A percentile compares a stretch with the other conserved stretches of the same genome.
Evolutionary conservation across 2,797 vertebrate species (phyloP).

Genomic region (Siniperca obscura): DNA sequence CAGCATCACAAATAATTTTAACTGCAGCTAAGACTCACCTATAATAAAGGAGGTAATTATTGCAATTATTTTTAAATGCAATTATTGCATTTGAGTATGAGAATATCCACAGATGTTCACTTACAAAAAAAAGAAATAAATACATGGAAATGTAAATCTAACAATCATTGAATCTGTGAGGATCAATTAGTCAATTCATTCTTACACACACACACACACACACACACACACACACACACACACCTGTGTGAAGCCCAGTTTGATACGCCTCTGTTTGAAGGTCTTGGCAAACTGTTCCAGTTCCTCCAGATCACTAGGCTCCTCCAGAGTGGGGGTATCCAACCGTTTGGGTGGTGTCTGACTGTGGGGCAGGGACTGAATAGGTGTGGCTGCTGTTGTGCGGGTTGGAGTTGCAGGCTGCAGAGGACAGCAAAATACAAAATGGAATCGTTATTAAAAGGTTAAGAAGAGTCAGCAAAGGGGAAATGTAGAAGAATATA

Average conservation of each 20-base stretch:
- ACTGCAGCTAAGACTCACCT: background rate
- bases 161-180: background rate
- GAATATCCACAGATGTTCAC: conserved; percentile 6
- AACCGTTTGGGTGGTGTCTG: conserved; percentile 98
- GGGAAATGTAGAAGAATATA: background rate
- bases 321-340: conserved; percentile 97
- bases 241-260: conserved; percentile 99
- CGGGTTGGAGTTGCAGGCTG: conserved; percentile 98
- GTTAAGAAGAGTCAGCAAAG: background rate
- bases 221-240: conserved; percentile 11
- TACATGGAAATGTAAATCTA: background rate
- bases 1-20: background rate
- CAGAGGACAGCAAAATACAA: conserved; percentile 37
- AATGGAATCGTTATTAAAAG: background rate
- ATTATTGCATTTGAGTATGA: background rate
- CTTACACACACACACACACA: conserved; percentile 74
- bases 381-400: conserved; percentile 95
- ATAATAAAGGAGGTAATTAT: background rate
- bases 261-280: conserved; percentile 99
- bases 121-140: background rate
- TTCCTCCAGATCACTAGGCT: conserved; percentile 99
- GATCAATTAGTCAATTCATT: conserved; percentile 5
- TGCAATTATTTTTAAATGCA: background rate
- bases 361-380: conserved; percentile 94
- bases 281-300: conserved; percentile 99